Evolutionary conservation across 2,797 vertebrate species (phyloP).

Genomic region (Sylvia borin): DNA sequence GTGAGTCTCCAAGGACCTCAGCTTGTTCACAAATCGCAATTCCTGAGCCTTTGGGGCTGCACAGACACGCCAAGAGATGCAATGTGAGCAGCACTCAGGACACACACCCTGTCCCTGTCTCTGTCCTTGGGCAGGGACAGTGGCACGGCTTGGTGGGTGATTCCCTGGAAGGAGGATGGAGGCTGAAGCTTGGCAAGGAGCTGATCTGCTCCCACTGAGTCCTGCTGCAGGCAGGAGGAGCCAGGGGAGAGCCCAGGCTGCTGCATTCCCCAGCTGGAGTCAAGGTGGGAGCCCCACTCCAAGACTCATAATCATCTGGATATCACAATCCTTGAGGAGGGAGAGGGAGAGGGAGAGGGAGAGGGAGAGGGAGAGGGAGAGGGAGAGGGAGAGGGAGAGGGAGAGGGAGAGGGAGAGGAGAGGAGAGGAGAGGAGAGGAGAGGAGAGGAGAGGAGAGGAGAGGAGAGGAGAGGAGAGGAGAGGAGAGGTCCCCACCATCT

Average conservation of each 20-base stretch:
- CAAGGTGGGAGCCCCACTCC: accelerated
- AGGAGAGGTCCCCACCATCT: neutral
- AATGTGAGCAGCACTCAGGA: neutral
- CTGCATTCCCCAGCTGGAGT: neutral
- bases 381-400: no score
- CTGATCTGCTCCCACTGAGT: neutral
- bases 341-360: no score
- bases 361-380: no score
- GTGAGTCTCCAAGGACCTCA: neutral
- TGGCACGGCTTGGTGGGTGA: neutral
- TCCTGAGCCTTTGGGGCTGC: neutral
- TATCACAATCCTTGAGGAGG: no score
- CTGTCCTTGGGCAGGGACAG: neutral
- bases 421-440: no score
- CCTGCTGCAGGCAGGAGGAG: neutral
- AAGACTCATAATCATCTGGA: neutral
- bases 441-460: no score
- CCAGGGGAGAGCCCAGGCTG: neutral
- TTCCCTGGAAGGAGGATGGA: neutral
- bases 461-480: neutral
- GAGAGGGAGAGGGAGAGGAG: no score
- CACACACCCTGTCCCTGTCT: neutral
- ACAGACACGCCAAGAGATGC: neutral
- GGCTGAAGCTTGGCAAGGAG: neutral
- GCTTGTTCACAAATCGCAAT: neutral